phyloP scores from a whole-genome alignment of 2,888 invertebrate genomes.

The Caenorhabditis sulstoni region DNA sequence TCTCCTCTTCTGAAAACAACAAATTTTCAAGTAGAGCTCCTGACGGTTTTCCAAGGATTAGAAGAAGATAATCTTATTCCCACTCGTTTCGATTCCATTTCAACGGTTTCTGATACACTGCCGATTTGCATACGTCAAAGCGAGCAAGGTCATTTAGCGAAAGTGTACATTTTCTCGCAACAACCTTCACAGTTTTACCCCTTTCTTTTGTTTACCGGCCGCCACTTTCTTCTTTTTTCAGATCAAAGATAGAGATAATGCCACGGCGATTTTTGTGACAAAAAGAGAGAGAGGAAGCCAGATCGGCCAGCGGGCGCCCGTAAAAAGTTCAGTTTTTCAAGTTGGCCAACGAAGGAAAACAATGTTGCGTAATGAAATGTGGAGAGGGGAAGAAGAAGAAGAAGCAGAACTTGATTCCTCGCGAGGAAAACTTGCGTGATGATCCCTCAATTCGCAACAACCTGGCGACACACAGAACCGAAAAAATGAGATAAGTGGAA shows the following conservation, averaged over 20 bases:
- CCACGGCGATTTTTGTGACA: conserved; percentile 22
- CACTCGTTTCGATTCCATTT: background rate
- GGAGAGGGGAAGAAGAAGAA: background rate
- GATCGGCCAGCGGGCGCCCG: conserved; percentile 7
- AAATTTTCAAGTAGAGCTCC: too few species aligned
- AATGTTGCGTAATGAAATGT: conserved; percentile 55
- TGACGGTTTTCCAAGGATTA: too few species aligned
- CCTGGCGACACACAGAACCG: background rate
- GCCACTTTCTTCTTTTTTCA: conserved; percentile 6
- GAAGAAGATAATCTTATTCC: too few species aligned
- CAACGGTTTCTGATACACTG: conserved; percentile 1
- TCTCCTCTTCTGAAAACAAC: background rate
- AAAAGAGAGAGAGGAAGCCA: conserved; percentile 1
- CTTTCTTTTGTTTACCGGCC: conserved; percentile 1
- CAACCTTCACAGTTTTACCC: background rate
- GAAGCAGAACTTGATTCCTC: conserved; percentile 35
- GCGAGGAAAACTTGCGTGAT: background rate
- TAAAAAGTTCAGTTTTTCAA: conserved; percentile 51
- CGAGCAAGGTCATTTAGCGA: conserved; percentile 28
- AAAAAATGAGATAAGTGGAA: background rate
- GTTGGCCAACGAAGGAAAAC: conserved; percentile 18
- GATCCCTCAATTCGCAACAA: background rate
- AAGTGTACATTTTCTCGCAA: background rate
- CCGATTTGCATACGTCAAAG: conserved; percentile 1
- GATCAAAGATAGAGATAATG: conserved; percentile 29